Conservation (phyloP, 2,888 invertebrate genomes). For the Drosophila seclusa region DNA sequence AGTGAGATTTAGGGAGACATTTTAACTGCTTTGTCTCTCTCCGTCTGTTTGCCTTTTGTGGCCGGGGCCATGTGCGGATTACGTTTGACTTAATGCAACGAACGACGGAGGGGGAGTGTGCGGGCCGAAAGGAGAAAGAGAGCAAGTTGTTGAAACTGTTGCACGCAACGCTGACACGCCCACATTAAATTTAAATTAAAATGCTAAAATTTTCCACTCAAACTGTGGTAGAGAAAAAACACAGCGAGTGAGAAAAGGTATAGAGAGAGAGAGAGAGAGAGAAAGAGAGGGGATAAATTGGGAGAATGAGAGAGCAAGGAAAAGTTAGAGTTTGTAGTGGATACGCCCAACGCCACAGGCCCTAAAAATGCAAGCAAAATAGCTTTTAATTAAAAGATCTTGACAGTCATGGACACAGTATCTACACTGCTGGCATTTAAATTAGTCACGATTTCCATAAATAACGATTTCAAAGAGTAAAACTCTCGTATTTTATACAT, state of each 20-base stretch:
- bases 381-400: constrained; percentile 79
- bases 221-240: constrained; percentile 42
- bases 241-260: not conserved
- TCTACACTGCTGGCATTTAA: constrained; percentile 52
- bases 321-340: not conserved
- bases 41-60: constrained; percentile 62
- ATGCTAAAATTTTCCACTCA: constrained; percentile 75
- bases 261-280: constrained; percentile 1
- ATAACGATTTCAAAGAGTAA: not conserved
- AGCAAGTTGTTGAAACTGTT: constrained; percentile 62
- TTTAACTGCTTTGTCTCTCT: constrained; percentile 62
- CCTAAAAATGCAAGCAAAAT: constrained; percentile 76
- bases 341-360: constrained; percentile 63
- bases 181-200: constrained; percentile 82
- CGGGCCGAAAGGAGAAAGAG: not conserved
- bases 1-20: constrained; percentile 39
- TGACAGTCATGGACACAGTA: constrained; percentile 54
- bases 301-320: not conserved
- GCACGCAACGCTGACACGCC: constrained; percentile 73
- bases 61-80: constrained; percentile 80
- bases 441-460: constrained; percentile 34
- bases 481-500: not conserved
- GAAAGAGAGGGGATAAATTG: not conserved
- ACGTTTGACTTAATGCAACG: constrained; percentile 82
- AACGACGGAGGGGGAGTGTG: not conserved